Evolutionary conservation across 2,888 invertebrate genomes (phyloP).

Genomic region (Scaptomyza cyrtandrae): DNA sequence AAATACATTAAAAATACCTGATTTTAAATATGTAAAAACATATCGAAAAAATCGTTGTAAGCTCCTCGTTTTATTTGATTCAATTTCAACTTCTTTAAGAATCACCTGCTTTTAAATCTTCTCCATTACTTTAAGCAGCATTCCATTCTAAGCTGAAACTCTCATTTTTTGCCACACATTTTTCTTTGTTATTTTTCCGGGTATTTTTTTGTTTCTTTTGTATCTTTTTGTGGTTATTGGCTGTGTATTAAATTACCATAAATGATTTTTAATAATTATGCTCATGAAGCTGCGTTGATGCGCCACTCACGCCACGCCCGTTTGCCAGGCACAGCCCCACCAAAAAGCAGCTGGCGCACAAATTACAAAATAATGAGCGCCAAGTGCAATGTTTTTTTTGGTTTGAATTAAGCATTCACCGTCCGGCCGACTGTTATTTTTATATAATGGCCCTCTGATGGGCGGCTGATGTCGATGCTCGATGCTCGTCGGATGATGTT

Average conservation of each 20-base stretch:
- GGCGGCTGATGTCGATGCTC: conserved; percentile 44
- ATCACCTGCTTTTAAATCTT: conserved; percentile 29
- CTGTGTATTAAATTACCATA: conserved; percentile 81
- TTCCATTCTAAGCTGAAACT: conserved; percentile 10
- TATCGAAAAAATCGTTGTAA: background rate
- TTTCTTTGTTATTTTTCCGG: conserved; percentile 9
- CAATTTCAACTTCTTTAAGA: background rate
- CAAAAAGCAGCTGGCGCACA: conserved; percentile 69
- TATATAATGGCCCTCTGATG: conserved; percentile 70
- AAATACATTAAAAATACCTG: background rate
- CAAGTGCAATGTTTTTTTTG: conserved; percentile 73
- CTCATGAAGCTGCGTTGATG: conserved; percentile 54
- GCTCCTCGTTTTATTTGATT: background rate
- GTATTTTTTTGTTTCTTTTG: conserved; percentile 35
- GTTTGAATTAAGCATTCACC: conserved; percentile 72
- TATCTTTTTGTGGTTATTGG: conserved; percentile 72
- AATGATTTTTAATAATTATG: conserved; percentile 81
- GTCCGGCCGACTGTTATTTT: conserved; percentile 76
- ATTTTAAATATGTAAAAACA: background rate
- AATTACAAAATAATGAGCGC: conserved; percentile 81
- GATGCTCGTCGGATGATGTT: conserved; percentile 17
- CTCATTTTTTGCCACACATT: conserved; percentile 21
- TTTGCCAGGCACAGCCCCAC: conserved; percentile 13
- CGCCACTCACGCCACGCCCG: conserved; percentile 43
- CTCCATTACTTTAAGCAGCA: conserved; percentile 1